These are phyloP conservation scores for Epicauta chinensis DNA, from an alignment of 1,140 invertebrate species.

Conservation along the genomic window DNA sequence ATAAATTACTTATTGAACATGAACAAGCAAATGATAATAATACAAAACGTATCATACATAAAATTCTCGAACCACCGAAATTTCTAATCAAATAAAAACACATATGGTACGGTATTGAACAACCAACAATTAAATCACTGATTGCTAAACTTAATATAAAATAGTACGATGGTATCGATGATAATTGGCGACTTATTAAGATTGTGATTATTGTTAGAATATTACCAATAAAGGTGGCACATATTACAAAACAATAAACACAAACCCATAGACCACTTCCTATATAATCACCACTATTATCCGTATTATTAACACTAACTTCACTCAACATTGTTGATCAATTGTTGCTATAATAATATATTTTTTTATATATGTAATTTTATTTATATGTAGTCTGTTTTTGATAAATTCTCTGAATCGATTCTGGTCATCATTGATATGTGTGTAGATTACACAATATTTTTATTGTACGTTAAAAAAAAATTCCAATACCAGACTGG, in stretches of 20 bases:
- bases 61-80: slow-evolving; percentile 48
- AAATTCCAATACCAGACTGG: no score
- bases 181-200: slow-evolving; percentile 53
- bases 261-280: slow-evolving; percentile 2
- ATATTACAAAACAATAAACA: slow-evolving; percentile 42
- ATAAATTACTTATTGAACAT: slow-evolving; percentile 71
- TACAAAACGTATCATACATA: slow-evolving; percentile 61
- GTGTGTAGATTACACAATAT: no score
- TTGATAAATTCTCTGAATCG: no score
- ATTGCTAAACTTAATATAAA: slow-evolving; percentile 68
- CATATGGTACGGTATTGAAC: slow-evolving; percentile 64
- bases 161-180: slow-evolving; percentile 58
- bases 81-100: slow-evolving; percentile 53
- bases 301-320: no score
- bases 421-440: no score
- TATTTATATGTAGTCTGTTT: no score
- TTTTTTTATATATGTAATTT: no score
- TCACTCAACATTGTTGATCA: no score
- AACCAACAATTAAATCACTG: slow-evolving; percentile 62
- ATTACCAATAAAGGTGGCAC: slow-evolving; percentile 60
- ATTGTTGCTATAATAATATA: no score
- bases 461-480: no score
- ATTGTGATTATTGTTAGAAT: slow-evolving; percentile 63
- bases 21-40: slow-evolving; percentile 62
- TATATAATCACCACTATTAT: neutral